phyloP scores from a whole-genome alignment of 1,140 invertebrate genomes.

The Brachionus manjavacas region DNA sequence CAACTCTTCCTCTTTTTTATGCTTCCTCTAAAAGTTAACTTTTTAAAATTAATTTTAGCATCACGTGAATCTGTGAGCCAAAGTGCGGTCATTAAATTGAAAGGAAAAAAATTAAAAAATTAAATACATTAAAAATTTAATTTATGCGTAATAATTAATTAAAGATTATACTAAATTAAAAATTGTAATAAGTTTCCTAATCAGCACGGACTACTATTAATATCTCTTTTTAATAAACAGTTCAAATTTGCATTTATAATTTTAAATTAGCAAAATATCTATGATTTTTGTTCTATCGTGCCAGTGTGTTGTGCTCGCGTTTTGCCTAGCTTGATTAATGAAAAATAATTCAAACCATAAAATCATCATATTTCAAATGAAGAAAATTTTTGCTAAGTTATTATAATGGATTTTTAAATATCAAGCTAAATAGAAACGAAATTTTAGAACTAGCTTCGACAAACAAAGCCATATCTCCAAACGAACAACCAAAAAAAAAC shows the following conservation, averaged over 20 bases:
- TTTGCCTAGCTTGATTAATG: background rate
- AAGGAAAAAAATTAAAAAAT: background rate
- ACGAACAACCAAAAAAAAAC: background rate
- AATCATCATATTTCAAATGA: background rate
- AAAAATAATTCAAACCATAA: conserved; percentile 14
- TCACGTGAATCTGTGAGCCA: no score
- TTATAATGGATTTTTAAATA: conserved; percentile 21
- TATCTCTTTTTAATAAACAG: conserved; percentile 7
- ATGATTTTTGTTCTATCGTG: background rate
- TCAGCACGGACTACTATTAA: background rate
- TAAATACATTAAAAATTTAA: background rate
- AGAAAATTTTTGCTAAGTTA: background rate
- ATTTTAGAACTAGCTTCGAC: background rate
- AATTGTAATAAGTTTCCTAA: conserved; percentile 12
- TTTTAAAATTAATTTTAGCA: no score
- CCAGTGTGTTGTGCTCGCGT: background rate
- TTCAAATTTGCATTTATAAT: conserved; percentile 20
- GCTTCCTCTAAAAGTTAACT: no score
- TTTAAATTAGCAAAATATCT: background rate
- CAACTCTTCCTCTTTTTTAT: no score
- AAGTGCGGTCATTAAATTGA: background rate
- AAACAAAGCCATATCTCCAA: background rate
- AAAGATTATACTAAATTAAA: background rate
- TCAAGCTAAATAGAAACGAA: conserved; percentile 16
- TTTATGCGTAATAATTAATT: background rate